phyloP scores from a whole-genome alignment of 2,888 invertebrate genomes.

The Corythucha ciliata region DNA sequence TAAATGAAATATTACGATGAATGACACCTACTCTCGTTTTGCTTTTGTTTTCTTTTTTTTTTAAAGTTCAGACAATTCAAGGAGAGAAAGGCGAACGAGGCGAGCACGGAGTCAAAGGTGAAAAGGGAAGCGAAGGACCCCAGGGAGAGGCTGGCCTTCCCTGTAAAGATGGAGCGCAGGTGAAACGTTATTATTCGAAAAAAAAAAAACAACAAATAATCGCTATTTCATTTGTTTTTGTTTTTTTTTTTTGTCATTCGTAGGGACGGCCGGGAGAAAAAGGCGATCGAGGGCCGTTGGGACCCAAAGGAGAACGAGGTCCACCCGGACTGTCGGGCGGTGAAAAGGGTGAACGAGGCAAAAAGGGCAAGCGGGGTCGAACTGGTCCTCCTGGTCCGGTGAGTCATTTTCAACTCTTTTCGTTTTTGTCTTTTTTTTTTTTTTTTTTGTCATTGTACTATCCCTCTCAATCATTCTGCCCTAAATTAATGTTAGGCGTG shows the following conservation, averaged over 20 bases:
- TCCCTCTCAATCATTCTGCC: no score
- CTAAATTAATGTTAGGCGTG: no score
- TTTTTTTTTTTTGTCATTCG: background rate
- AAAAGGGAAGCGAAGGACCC: conserved; percentile 39
- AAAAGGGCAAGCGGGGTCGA: conserved; percentile 59
- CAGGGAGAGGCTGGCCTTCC: conserved; percentile 31
- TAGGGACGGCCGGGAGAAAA: conserved; percentile 55
- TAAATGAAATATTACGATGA: no score
- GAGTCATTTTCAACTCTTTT: conserved; percentile 1
- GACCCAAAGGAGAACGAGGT: conserved; percentile 70
- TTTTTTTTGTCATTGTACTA: no score
- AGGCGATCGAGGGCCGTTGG: conserved; percentile 63
- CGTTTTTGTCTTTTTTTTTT: background rate
- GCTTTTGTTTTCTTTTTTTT: background rate
- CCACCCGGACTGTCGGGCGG: conserved; percentile 35
- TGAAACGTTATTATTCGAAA: no score
- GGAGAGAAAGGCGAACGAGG: conserved; percentile 33
- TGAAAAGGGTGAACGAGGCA: conserved; percentile 36
- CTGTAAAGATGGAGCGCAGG: conserved; percentile 28
- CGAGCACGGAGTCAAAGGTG: conserved; percentile 37
- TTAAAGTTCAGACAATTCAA: conserved; percentile 23
- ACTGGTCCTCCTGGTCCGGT: conserved; percentile 48
- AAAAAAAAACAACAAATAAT: no score
- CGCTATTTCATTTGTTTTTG: background rate
- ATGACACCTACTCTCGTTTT: no score